Percentiles rank a stretch among this genome's conserved stretches.
These are phyloP conservation scores for Pogona vitticeps DNA, from an alignment of 2,113 vertebrate genomes.

Conservation along the genomic window DNA sequence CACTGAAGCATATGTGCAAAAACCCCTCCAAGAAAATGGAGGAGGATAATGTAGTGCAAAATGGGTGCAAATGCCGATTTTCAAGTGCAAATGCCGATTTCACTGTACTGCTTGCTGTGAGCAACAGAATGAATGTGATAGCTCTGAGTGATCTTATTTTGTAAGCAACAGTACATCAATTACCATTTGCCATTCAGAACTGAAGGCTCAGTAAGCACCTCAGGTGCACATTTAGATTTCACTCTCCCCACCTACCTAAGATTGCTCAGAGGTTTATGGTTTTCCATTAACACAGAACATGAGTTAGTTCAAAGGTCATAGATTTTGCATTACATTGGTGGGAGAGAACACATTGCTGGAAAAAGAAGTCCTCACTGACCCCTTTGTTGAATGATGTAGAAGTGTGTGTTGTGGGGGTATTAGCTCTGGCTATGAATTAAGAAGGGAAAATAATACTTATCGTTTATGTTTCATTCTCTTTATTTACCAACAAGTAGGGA, in stretches of 20 bases:
- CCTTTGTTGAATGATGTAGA: background rate
- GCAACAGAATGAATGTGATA: background rate
- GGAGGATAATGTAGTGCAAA: slow-evolving; percentile 1
- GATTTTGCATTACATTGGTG: background rate
- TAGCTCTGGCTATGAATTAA: background rate
- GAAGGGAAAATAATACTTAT: background rate
- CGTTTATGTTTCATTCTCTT: slow-evolving; percentile 9
- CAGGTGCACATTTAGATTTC: background rate
- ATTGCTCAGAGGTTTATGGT: background rate
- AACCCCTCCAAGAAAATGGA: no score
- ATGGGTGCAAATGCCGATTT: background rate
- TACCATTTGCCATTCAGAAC: background rate
- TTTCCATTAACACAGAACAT: background rate
- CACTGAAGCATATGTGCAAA: no score
- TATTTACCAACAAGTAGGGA: background rate
- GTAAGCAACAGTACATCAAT: background rate
- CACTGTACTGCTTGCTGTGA: background rate
- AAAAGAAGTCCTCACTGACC: background rate
- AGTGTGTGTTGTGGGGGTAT: background rate
- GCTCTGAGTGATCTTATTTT: background rate
- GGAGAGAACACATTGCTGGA: background rate
- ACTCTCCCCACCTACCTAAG: background rate
- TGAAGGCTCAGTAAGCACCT: background rate
- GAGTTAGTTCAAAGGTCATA: background rate
- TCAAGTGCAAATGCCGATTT: background rate